Percentiles rank a stretch among this genome's conserved stretches.
These are phyloP conservation scores for Drosophila mojavensis DNA, from an alignment of 1,140 invertebrate genomes.

Conservation along the genomic window DNA sequence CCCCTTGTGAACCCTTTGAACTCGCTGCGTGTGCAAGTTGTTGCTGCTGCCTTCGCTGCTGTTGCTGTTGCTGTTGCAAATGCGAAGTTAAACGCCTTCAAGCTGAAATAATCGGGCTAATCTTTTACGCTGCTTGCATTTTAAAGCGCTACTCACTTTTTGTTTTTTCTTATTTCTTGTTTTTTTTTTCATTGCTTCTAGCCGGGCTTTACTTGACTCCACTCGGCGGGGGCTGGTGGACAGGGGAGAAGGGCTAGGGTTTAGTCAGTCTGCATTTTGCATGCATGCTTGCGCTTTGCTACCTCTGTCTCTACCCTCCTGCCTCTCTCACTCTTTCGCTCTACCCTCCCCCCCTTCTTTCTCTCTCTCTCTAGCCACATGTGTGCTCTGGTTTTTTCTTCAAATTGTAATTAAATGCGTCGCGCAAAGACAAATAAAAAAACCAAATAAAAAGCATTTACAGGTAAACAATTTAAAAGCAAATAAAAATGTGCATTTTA, in stretches of 20 bases:
- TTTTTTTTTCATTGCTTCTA: not conserved
- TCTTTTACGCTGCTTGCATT: conserved; percentile 83
- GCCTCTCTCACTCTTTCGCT: not conserved
- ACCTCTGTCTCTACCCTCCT: not conserved
- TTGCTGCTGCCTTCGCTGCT: too few species aligned
- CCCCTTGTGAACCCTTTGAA: conserved; percentile 64
- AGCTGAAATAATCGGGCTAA: conserved; percentile 78
- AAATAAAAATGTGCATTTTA: conserved; percentile 47
- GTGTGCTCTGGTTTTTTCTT: conserved; percentile 44
- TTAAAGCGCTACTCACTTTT: conserved; percentile 54
- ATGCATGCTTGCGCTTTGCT: conserved; percentile 53
- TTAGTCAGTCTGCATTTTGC: conserved; percentile 47
- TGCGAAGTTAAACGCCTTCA: conserved; percentile 60
- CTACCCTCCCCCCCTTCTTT: not conserved
- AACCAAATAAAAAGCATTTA: conserved; percentile 16
- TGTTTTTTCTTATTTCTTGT: not conserved
- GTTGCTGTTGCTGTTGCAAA: conserved; percentile 2
- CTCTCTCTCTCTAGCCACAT: conserved; percentile 7
- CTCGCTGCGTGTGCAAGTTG: conserved; percentile 45
- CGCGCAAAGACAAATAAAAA: conserved; percentile 38
- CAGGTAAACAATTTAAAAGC: conserved; percentile 31
- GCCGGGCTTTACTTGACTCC: not conserved
- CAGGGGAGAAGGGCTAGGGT: not conserved
- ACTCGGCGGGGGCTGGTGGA: not conserved
- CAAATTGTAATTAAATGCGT: conserved; percentile 66